Conservation (phyloP, 1,140 invertebrate genomes). For the Panagrolaimus sp. region DNA sequence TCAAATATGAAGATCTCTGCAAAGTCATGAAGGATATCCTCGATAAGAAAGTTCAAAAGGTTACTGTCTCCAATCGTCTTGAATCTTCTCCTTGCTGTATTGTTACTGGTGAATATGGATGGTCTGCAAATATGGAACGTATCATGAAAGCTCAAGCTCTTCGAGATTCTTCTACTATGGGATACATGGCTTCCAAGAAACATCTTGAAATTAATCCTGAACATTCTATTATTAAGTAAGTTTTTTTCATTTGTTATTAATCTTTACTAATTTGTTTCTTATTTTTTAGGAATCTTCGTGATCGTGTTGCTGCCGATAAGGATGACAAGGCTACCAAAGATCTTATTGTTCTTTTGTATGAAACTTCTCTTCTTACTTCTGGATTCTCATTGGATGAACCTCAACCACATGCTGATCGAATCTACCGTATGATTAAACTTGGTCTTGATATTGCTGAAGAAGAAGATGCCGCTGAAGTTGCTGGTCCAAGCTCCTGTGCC, state of each 20-base stretch:
- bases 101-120: constrained; percentile 96
- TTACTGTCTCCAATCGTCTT: constrained; percentile 80
- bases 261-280: too few species aligned
- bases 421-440: constrained; percentile 85
- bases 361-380: constrained; percentile 81
- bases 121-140: constrained; percentile 98
- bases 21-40: constrained; percentile 97
- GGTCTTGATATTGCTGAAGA: constrained; percentile 78
- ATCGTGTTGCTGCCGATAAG: constrained; percentile 87
- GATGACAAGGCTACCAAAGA: constrained; percentile 95
- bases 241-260: too few species aligned
- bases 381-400: constrained; percentile 86
- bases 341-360: constrained; percentile 81
- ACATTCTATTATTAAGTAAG: constrained; percentile 88
- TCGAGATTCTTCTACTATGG: constrained; percentile 83
- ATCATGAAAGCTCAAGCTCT: constrained; percentile 84
- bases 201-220: constrained; percentile 96
- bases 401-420: constrained; percentile 63
- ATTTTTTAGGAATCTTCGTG: constrained; percentile 74
- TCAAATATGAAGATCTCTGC: constrained; percentile 85
- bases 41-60: constrained; percentile 93
- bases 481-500: constrained; percentile 67
- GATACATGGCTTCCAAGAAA: constrained; percentile 93
- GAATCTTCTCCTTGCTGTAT: constrained; percentile 97
- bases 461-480: constrained; percentile 70